These are phyloP conservation scores for Drosophila kuntzei DNA, from an alignment of 2,888 invertebrate species.

Conservation along the genomic window DNA sequence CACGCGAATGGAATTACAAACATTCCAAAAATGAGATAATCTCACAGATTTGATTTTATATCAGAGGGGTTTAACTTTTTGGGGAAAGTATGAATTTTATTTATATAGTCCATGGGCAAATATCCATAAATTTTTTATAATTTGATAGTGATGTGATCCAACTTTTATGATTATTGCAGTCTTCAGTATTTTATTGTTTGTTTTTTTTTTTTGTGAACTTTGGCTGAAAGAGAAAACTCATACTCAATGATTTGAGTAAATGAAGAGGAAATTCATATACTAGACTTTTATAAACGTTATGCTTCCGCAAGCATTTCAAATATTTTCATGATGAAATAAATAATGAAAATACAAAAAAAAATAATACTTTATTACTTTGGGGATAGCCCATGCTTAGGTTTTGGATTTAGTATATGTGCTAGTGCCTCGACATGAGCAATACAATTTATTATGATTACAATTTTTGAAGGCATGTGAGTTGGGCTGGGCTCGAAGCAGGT, in stretches of 20 bases:
- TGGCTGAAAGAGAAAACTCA: slow-evolving; percentile 17
- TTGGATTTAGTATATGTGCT: slow-evolving; percentile 43
- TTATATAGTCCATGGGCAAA: slow-evolving; percentile 3
- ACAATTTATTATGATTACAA: slow-evolving; percentile 78
- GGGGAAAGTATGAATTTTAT: slow-evolving; percentile 30
- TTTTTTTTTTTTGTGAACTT: slow-evolving; percentile 7
- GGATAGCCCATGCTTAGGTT: slow-evolving; percentile 30
- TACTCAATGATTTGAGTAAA: slow-evolving; percentile 32
- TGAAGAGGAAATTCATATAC: slow-evolving; percentile 40
- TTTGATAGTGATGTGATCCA: slow-evolving; percentile 18
- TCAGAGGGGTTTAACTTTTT: background rate
- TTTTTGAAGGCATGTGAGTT: slow-evolving; percentile 38
- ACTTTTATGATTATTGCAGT: slow-evolving; percentile 23
- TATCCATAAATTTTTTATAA: slow-evolving; percentile 6
- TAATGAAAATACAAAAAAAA: slow-evolving; percentile 31
- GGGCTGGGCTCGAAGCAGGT: slow-evolving; percentile 28
- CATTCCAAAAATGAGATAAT: slow-evolving; percentile 21
- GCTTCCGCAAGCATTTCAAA: slow-evolving; percentile 48
- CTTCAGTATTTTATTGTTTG: slow-evolving; percentile 6
- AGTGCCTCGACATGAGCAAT: slow-evolving; percentile 53
- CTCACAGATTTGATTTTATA: slow-evolving; percentile 10
- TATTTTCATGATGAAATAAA: slow-evolving; percentile 35
- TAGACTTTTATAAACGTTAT: slow-evolving; percentile 26
- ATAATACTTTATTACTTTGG: slow-evolving; percentile 9
- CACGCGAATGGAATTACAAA: slow-evolving; percentile 52